Evolutionary conservation across 2,113 vertebrate genomes (phyloP), one percentile per base, ranked within the genome.

Genomic region (Prunella himalayana): DNA sequence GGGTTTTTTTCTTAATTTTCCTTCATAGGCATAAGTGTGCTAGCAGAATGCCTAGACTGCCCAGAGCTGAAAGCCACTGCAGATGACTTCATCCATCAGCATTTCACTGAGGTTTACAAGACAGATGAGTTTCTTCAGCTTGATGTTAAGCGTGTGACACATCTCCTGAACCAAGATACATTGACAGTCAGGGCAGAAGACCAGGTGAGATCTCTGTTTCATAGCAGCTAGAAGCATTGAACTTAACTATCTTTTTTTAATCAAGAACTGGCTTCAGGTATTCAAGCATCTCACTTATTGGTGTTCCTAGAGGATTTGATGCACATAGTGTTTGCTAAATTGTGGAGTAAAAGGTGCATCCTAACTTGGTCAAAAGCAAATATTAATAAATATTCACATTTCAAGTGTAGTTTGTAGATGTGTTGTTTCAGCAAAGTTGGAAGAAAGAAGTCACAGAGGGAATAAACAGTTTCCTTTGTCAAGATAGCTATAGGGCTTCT

Each of bases 101-200:
- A 99, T 93, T 99, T 99, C 95, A 99, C 98, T 85, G 98, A 99
- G 91, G 98, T 99, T 96, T 99, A 99, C 91, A 99, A 99, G 95
- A 98, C 98, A 33, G 98, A 99, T 73, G 98, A 99, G 88, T 99
- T 99, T 96, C 97, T 99, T 42, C 98, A 99, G 93, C 97, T 99
- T 94, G 98, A 99, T 84, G 98, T 99, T 77, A 99, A 99, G 86
- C 98, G 98, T 50, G 98, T 99, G 73, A 99, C 98, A 17, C 98
- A 99, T 59, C 98, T 99, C n/a, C 97, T 99, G 85, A 99, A 98
- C 94, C 98, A 99, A 95, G 98, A 99, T 82, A 99, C 98, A 0
- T 78, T 99, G 60, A 99, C 98, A 82, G 98, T 99, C 95, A 97
- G 98, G 87, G 98, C 98, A 75, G 98, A 99, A 91, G 98, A 99